Base-by-base conservation (phyloP, 2,113 vertebrate species). In the Hemibagrus wyckioides region DNA sequence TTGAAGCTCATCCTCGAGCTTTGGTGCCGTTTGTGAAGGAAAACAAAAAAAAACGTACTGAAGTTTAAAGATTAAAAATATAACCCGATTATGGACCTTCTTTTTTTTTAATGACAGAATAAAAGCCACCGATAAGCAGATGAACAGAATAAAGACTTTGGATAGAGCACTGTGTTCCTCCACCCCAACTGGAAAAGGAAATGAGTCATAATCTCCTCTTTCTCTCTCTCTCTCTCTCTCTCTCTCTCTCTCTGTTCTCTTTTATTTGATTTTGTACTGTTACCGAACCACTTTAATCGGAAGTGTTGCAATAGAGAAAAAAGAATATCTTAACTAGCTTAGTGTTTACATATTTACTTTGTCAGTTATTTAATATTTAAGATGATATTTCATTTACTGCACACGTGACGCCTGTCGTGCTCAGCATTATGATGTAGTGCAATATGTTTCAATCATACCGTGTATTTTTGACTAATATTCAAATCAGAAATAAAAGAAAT, bases 321-420 rank as follows among this genome's bases (percentile, higher is more conserved):
- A 95, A 94, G 94, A 94, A 95, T 95, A 88, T 93, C 94, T 91
- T 92, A 82, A 91, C 94, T 99, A 99, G 97, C 95, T 96, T 98
- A 98, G 97, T 97, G 97, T 99, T 99, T 97, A 98, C 97, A 98
- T 95, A 92, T 97, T 97, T 96, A 96, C 94, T 97, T 97, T 97
- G 95, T 96, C 94, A 95, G 93, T 97, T 99, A 99, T 99, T 99
- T 99, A 99, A 99, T 99, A 99, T 99, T 99, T 99, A 99, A 96
- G 95, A 93, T 92, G 93, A 97, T 97, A 96, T 97, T 98, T 98
- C 96, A 97, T 96, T 97, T 98, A 97, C 95, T 97, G 96, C 96
- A 97, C 96, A 95, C 95, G 96, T 98, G 96, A 96, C 93, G 94
- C 97, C 97, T 96, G 96, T 98, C 97, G 96, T 96, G 94, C 94